Evolutionary conservation across 2,888 invertebrate species (phyloP), one percentile per base, ranked within the genome.

Genomic region (Macrosoma leucophasiata): DNA sequence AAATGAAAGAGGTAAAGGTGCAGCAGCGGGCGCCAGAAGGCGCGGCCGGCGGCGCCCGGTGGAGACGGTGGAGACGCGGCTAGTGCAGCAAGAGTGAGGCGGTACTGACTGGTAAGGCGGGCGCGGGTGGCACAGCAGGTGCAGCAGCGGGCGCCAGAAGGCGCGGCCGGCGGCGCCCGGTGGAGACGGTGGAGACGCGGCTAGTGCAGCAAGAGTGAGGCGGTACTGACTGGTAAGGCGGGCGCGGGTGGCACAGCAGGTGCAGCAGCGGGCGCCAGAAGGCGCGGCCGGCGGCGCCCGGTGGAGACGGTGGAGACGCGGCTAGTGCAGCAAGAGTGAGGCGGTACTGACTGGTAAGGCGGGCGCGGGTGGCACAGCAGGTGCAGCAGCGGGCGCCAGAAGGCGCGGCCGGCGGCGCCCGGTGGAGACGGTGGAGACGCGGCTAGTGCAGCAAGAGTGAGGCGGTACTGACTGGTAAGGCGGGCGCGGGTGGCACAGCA

Each of bases 111-210:
- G 64, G 35, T 63, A 58, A 12, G 51, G 54, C 1, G 81, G 74
- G 13, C 88, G 79, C 23, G 89, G 87, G 57, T 88, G 88, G 62
- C 93, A 93, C 14, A 94, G 85, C 62, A 94, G 84, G 38, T 89
- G 88, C 6, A 96, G 84, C 41, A 96, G 77, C 3, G 94, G 92
- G 26, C 90, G 86, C 96, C 96, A 96, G 77, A 96, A 96, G n/a
- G 88, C 85, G 2, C 91, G 89, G 4, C 95, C 95, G 47, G 92
- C 90, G 1, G 34, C n/a, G n/a, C n/a, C n/a, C n/a, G n/a, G n/a
- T n/a, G n/a, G n/a, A n/a, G n/a, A n/a, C n/a, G n/a, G n/a, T n/a
- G n/a, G n/a, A n/a, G n/a, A n/a, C n/a, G n/a, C n/a, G n/a, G n/a
- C n/a, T n/a, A n/a, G n/a, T n/a, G n/a, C n/a, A n/a, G n/a, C n/a